Base-by-base conservation (phyloP, 1,140 invertebrate genomes). In the Aphelenchoides avenae region DNA sequence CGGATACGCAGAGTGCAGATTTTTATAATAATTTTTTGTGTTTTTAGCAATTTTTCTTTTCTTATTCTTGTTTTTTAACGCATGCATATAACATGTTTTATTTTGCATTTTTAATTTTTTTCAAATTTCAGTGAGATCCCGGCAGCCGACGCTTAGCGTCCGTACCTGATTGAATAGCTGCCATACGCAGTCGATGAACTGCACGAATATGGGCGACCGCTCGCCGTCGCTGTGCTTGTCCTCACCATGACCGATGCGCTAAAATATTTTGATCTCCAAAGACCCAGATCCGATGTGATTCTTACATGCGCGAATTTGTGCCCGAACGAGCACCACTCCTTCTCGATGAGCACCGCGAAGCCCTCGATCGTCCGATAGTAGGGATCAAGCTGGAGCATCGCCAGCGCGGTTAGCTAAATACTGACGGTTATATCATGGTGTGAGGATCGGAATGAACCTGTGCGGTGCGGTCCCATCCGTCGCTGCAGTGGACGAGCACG, bases 151-250 rank as follows among this genome's bases (percentile, higher is more conserved):
- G n/a, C n/a, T n/a, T n/a, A n/a, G n/a, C n/a, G n/a, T n/a, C n/a
- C n/a, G n/a, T n/a, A 82, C 80, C 75, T 83, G 81, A 49, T 76
- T 73, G 5, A 78, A 82, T 52, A 85, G 78, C 81, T 99, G 95
- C 90, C 93, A 98, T 0, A 98, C 91, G 77, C 92, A 94, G 76
- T 99, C 95, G 58, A 98, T 86, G 79, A 97, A 99, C 77, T 99
- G 95, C 3, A 98, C 81, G 78, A 99, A 99, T 7, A 98, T 89
- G 0, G 95, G 95, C 0, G 94, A 97, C 31, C 94, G 83, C 78
- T 99, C 93, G 2, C 90, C 89, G 81, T 97, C 93, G 5, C 89
- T 89, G 78, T 94, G 91, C 63, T 91, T 87, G 73, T 96, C 91
- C 79, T 97, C 92, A 2, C 94, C 93, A 78, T 98, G 93, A 0